A percentile compares a stretch with the other conserved stretches of the same genome.
Evolutionary conservation across 2,797 vertebrate genomes (phyloP).

Genomic region (Cetoscarus ocellatus): DNA sequence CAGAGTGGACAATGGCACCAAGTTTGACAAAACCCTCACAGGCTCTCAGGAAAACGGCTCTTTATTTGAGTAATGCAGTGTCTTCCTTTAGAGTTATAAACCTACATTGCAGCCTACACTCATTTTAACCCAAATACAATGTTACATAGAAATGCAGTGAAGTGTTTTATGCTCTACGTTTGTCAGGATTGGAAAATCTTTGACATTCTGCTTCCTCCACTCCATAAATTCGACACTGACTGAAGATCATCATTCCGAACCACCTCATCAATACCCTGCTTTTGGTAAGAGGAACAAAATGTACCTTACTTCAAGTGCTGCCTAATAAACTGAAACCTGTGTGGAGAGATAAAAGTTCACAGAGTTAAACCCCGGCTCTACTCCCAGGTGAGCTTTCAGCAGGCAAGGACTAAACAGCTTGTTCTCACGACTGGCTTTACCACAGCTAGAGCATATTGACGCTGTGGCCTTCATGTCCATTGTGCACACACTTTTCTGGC

Average conservation of each 20-base stretch:
- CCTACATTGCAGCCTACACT: too few species aligned
- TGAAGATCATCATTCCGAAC: conserved; percentile 5
- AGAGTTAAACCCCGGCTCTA: conserved; percentile 28
- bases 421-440: conserved; percentile 45
- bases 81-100: too few species aligned
- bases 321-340: conserved; percentile 32
- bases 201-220: too few species aligned
- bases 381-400: conserved; percentile 43
- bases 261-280: conserved; percentile 3
- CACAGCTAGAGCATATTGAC: conserved; percentile 41
- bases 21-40: too few species aligned
- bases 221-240: not conserved
- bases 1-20: too few species aligned
- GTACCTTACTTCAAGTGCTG: conserved; percentile 13
- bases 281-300: conserved; percentile 22
- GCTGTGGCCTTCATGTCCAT: conserved; percentile 61
- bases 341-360: conserved; percentile 49
- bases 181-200: too few species aligned
- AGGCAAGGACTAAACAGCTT: conserved; percentile 35
- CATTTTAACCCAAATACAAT: too few species aligned
- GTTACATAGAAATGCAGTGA: too few species aligned
- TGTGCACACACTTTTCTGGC: conserved; percentile 56
- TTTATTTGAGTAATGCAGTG: too few species aligned
- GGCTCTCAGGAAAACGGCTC: too few species aligned
- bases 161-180: too few species aligned